These are phyloP conservation scores for Paradoxurus hermaphroditus DNA, from an alignment of 2,113 vertebrate species.

Conservation along the genomic window DNA sequence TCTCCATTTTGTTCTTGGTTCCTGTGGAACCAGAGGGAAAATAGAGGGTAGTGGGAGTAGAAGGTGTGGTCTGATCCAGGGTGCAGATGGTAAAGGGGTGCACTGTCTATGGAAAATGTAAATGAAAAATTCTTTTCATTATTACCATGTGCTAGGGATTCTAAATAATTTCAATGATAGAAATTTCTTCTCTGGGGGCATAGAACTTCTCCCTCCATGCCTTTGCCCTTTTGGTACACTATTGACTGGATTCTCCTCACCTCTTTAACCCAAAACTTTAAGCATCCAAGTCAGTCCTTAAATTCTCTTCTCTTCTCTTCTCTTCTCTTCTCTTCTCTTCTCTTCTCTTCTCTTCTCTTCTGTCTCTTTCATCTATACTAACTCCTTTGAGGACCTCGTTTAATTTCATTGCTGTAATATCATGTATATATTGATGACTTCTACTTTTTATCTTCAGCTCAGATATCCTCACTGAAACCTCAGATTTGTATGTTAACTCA, in stretches of 20 bases:
- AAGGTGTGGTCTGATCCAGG: not conserved
- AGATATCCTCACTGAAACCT: not conserved
- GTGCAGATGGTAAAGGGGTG: not conserved
- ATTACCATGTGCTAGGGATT: not conserved
- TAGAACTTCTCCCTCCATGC: accelerated
- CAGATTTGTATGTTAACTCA: not conserved
- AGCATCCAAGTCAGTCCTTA: not conserved
- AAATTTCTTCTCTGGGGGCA: not conserved
- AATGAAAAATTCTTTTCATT: not conserved
- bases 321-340: not conserved
- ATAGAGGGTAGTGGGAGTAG: not conserved
- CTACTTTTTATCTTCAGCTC: not conserved
- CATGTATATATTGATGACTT: not conserved
- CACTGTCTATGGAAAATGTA: not conserved
- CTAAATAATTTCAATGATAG: not conserved
- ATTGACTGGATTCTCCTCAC: not conserved
- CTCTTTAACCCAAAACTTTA: not conserved
- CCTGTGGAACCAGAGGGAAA: not conserved
- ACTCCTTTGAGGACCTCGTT: not conserved
- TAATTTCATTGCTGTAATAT: not conserved
- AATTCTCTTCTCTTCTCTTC: not conserved
- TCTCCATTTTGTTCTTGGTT: not conserved
- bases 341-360: not conserved
- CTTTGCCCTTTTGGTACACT: not conserved
- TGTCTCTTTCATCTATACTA: not conserved